These are phyloP conservation scores for Umimayanthus chanpuru DNA, from an alignment of 92 coral and sea anemone species.

Conservation along the genomic window DNA sequence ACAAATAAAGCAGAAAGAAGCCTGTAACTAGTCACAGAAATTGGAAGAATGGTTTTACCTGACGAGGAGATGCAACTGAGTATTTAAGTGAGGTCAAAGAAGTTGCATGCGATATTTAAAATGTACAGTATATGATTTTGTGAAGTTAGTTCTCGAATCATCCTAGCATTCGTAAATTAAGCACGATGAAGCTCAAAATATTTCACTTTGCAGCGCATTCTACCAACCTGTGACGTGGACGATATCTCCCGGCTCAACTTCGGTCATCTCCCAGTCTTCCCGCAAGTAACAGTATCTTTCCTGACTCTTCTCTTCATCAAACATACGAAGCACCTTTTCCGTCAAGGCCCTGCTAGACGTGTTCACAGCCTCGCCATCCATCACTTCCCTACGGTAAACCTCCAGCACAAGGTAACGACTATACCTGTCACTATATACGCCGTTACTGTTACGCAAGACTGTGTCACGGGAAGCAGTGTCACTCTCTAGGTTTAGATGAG, in stretches of 20 bases:
- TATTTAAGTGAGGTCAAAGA: too few relatives aligned
- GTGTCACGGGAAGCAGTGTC: background rate
- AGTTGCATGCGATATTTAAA: too few relatives aligned
- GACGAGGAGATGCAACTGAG: too few relatives aligned
- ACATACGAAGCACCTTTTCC: slow-evolving; percentile 92
- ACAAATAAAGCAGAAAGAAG: too few relatives aligned
- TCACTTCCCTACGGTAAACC: slow-evolving; percentile 83
- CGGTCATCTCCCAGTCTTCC: slow-evolving; percentile 95
- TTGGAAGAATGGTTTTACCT: too few relatives aligned
- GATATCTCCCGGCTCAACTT: slow-evolving; percentile 96
- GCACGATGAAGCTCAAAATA: background rate
- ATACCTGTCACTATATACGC: slow-evolving; percentile 55
- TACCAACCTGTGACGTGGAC: slow-evolving; percentile 89
- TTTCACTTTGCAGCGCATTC: background rate
- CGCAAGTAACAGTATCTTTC: slow-evolving; percentile 87
- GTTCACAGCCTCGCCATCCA: slow-evolving; percentile 43
- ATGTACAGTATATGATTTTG: too few relatives aligned
- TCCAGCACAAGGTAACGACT: slow-evolving; percentile 87
- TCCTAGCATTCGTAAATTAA: background rate
- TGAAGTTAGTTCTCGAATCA: too few relatives aligned
- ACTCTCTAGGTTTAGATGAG: slow-evolving; percentile 5
- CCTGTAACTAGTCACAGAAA: too few relatives aligned
- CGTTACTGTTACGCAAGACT: background rate
- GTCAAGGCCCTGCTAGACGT: slow-evolving; percentile 61
- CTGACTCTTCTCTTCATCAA: slow-evolving; percentile 72